Conservation (phyloP, 2,888 invertebrate species). For the Pristionchus mayeri region DNA sequence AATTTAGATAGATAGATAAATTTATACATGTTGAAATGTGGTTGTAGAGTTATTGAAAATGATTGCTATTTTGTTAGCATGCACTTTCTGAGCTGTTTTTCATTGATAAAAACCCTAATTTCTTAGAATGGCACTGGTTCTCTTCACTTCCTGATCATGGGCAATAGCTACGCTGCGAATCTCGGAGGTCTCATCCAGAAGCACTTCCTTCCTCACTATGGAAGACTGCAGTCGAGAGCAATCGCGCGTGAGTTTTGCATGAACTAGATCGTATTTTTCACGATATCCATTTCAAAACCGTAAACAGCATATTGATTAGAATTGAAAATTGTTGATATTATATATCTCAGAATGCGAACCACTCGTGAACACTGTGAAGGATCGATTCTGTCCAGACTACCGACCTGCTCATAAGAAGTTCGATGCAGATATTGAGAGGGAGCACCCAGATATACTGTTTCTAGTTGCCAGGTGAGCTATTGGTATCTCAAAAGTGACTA, state of each 20-base stretch:
- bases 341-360: neutral
- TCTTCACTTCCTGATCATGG: neutral
- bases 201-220: neutral
- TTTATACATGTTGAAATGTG: too few relatives aligned
- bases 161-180: slow-evolving; percentile 20
- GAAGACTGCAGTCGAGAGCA: slow-evolving; percentile 1
- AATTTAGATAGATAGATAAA: too few relatives aligned
- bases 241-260: neutral
- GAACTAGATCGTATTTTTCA: too few relatives aligned
- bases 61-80: too few relatives aligned
- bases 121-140: neutral
- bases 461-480: neutral
- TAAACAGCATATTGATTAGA: neutral
- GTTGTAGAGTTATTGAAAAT: too few relatives aligned
- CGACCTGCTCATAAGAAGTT: neutral
- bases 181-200: neutral
- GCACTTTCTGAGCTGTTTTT: too few relatives aligned
- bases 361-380: neutral
- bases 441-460: neutral
- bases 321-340: neutral
- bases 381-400: neutral
- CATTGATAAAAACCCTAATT: too few relatives aligned
- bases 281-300: neutral
- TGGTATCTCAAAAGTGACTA: too few relatives aligned
- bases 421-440: slow-evolving; percentile 1